Conservation (phyloP, 2,113 vertebrate species). For the Promerops cafer region DNA sequence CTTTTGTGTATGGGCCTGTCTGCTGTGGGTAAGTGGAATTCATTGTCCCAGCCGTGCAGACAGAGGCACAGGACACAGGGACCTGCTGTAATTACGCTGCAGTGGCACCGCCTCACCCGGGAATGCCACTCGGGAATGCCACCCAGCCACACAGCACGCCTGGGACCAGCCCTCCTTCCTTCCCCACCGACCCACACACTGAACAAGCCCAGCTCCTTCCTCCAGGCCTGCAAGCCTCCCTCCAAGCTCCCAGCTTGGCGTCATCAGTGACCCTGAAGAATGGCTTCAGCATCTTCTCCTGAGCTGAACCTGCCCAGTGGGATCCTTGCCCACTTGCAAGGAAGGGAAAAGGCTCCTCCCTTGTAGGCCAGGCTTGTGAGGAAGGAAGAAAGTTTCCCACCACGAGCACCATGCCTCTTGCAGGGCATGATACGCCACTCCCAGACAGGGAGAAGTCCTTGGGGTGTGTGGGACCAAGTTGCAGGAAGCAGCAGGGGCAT, state of each 20-base stretch:
- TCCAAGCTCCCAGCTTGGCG: neutral
- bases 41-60: neutral
- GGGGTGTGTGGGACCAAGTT: rapidly evolving
- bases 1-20: neutral
- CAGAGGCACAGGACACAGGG: neutral
- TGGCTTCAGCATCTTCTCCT: neutral
- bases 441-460: neutral
- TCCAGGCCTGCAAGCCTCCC: neutral
- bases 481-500: neutral
- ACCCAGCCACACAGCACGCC: rapidly evolving
- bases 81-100: neutral
- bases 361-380: neutral
- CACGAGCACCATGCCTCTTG: rapidly evolving
- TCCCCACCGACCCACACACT: neutral
- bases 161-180: neutral
- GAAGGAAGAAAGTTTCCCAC: neutral
- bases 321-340: neutral
- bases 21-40: neutral
- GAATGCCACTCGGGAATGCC: neutral
- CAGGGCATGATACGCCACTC: rapidly evolving
- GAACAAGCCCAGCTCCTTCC: neutral
- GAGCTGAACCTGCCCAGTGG: neutral
- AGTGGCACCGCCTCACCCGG: neutral
- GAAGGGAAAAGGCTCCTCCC: neutral
- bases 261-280: neutral